Percentiles rank a stretch among this genome's conserved stretches.
Conservation (phyloP, 2,113 vertebrate species). For the Perccottus glenii region DNA sequence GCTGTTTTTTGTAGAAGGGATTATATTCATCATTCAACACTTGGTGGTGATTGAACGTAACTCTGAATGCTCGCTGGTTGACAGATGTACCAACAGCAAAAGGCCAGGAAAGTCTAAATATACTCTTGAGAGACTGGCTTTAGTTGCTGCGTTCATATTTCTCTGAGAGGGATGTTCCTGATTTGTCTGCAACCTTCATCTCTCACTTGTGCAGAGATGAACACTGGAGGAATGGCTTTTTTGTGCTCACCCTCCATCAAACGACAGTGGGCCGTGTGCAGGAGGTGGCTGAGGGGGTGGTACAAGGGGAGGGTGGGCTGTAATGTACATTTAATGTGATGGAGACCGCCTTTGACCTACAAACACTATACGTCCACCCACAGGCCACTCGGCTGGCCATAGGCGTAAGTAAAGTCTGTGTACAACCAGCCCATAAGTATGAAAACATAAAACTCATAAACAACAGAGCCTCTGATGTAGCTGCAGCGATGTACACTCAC, state of each 20-base stretch:
- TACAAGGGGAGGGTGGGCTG: conserved; percentile 9
- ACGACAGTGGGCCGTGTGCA: conserved; percentile 4
- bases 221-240: conserved; percentile 9
- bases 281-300: conserved; percentile 36
- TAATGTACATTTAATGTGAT: conserved; percentile 70
- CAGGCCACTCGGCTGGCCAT: conserved; percentile 37
- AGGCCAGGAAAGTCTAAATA: not conserved
- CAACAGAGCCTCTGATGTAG: conserved; percentile 43
- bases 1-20: too few relatives aligned
- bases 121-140: not conserved
- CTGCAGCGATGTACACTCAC: conserved; percentile 14
- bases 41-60: too few relatives aligned
- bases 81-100: not conserved
- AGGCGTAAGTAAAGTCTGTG: conserved; percentile 14
- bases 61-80: not conserved
- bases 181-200: not conserved
- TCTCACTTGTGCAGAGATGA: conserved; percentile 17
- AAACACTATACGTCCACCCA: conserved; percentile 59
- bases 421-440: conserved; percentile 22
- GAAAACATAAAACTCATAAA: conserved; percentile 33
- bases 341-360: conserved; percentile 34
- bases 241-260: conserved; percentile 3
- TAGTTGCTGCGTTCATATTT: not conserved
- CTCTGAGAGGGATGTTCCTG: too few relatives aligned
- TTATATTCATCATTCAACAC: too few relatives aligned